Evolutionary conservation across 2,113 vertebrate species (phyloP).

Genomic region (Uria aalge): DNA sequence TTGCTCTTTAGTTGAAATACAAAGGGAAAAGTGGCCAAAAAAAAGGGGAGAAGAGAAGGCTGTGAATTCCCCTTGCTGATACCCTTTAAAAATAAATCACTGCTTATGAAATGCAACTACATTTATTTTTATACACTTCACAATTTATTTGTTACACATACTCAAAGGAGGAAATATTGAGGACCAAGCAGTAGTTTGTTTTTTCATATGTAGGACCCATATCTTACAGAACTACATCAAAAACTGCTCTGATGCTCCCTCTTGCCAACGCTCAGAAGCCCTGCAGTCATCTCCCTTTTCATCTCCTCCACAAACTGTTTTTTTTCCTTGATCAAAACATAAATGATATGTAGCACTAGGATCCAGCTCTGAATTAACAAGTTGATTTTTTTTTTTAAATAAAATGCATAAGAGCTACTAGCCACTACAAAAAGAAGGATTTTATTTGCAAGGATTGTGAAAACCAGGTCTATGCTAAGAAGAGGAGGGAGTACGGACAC

Average conservation of each 20-base stretch:
- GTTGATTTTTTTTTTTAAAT: background rate
- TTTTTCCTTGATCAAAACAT: conserved; percentile 42
- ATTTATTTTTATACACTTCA: background rate
- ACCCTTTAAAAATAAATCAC: background rate
- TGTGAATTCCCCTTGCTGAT: background rate
- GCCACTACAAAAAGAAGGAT: background rate
- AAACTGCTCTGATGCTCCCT: background rate
- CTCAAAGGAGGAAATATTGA: background rate
- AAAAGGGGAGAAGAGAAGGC: background rate
- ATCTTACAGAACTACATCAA: conserved; percentile 28
- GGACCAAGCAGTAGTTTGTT: conserved; percentile 5
- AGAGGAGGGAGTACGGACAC: background rate
- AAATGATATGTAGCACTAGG: background rate
- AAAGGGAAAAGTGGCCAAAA: background rate
- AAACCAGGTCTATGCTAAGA: background rate
- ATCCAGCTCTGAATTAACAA: background rate
- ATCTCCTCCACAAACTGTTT: conserved; percentile 60
- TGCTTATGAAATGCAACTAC: background rate
- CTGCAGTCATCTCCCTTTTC: conserved; percentile 32
- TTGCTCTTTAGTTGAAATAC: background rate
- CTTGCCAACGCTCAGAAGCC: conserved; percentile 12
- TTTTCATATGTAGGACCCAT: background rate
- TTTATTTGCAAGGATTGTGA: background rate
- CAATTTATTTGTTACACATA: background rate
- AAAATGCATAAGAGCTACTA: background rate